Conservation (phyloP, 2,113 vertebrate species). For the Scomber japonicus region DNA sequence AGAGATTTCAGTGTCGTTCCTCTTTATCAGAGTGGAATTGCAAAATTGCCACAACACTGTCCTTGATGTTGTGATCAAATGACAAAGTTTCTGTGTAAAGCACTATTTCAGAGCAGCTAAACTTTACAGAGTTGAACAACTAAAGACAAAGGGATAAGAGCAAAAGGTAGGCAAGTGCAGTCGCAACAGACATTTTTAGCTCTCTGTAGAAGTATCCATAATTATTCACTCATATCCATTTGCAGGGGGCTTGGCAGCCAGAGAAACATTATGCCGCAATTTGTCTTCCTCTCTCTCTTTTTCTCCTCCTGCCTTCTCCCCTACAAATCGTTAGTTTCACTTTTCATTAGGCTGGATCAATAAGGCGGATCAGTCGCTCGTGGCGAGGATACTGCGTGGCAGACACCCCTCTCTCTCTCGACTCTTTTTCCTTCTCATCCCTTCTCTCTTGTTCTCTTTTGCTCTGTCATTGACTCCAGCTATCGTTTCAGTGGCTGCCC, state of each 20-base stretch:
- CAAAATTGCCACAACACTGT: neutral
- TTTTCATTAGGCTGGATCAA: constrained; percentile 86
- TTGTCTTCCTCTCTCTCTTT: constrained; percentile 69
- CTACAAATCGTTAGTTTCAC: constrained; percentile 75
- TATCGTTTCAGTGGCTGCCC: constrained; percentile 20
- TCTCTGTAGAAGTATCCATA: constrained; percentile 58
- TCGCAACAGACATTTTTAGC: constrained; percentile 44
- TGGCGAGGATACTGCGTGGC: constrained; percentile 64
- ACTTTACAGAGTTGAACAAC: constrained; percentile 10
- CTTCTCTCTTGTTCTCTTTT: constrained; percentile 36
- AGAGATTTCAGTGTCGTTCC: too few relatives aligned
- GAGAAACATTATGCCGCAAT: constrained; percentile 70
- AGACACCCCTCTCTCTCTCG: constrained; percentile 37
- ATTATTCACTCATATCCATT: constrained; percentile 79
- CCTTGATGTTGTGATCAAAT: constrained; percentile 8
- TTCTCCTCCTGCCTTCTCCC: constrained; percentile 41
- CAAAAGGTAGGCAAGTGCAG: constrained; percentile 13
- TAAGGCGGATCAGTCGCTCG: constrained; percentile 75
- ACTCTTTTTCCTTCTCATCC: constrained; percentile 23
- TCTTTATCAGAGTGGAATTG: too few relatives aligned
- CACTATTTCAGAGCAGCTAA: constrained; percentile 4
- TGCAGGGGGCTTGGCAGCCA: constrained; percentile 53
- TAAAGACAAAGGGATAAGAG: neutral
- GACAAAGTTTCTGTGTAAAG: constrained; percentile 10
- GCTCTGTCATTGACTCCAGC: constrained; percentile 33